Evolutionary conservation across 2,797 vertebrate species (phyloP).

Genomic region (Chromobotia macracanthus): DNA sequence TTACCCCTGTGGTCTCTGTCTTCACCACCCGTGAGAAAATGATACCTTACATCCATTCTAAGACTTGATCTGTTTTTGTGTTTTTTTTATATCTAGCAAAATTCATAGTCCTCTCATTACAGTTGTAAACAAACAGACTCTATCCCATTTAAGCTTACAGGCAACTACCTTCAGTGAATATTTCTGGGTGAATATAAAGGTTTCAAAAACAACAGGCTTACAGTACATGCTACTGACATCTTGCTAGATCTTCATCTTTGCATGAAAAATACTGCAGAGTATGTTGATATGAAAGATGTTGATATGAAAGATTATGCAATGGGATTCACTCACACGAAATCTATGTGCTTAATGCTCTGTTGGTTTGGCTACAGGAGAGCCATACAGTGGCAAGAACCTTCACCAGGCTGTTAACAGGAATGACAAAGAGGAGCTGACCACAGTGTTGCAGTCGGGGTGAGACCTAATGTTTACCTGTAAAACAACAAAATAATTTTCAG

Average conservation of each 20-base stretch:
- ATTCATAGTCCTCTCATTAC: too few relatives aligned
- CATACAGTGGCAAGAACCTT: slow-evolving; percentile 66
- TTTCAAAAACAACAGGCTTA: too few relatives aligned
- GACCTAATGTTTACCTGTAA: slow-evolving; percentile 23
- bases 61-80: not conserved
- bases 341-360: slow-evolving; percentile 4
- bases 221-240: too few relatives aligned
- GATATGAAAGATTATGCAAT: too few relatives aligned
- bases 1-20: slow-evolving; percentile 61
- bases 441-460: slow-evolving; percentile 68
- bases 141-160: not conserved
- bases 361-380: slow-evolving; percentile 62
- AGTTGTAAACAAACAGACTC: too few relatives aligned
- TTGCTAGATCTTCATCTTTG: too few relatives aligned
- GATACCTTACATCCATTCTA: not conserved
- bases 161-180: not conserved
- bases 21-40: slow-evolving; percentile 68
- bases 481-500: not conserved
- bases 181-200: too few relatives aligned
- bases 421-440: slow-evolving; percentile 60
- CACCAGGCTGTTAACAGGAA: slow-evolving; percentile 67
- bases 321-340: not conserved
- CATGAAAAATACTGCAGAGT: too few relatives aligned
- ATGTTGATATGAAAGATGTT: too few relatives aligned
- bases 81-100: not conserved